Evolutionary conservation across 2,113 vertebrate species (phyloP).

Genomic region (Pterocles gutturalis): DNA sequence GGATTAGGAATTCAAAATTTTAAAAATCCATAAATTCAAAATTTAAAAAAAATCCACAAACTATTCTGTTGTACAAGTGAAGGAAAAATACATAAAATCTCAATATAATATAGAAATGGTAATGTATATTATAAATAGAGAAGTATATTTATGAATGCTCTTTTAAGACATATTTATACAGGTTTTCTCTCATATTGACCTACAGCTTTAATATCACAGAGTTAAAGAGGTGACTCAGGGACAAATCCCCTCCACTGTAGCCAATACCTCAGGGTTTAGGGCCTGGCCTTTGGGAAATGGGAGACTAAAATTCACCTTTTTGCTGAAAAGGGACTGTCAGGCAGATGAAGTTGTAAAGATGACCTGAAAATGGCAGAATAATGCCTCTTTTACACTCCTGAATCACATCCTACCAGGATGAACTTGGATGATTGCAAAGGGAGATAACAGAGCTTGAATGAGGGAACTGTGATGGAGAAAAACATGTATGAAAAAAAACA

Average conservation of each 20-base stretch:
- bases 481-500: accelerated
- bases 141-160: background rate
- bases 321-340: background rate
- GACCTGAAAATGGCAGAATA: background rate
- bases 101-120: background rate
- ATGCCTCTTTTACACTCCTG: background rate
- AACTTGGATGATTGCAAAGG: background rate
- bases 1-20: background rate
- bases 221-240: background rate
- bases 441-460: background rate
- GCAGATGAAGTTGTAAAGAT: background rate
- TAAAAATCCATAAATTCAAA: too few species aligned
- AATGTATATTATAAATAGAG: background rate
- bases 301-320: background rate
- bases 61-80: background rate
- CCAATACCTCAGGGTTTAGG: background rate
- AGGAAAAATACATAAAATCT: background rate
- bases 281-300: background rate
- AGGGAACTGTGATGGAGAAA: background rate
- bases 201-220: background rate
- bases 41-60: background rate
- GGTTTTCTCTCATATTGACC: background rate
- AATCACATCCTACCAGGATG: accelerated
- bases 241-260: accelerated
- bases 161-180: background rate